A percentile compares a stretch with the other conserved stretches of the same genome.
These are phyloP conservation scores for Eumeta japonica DNA, from an alignment of 1,140 invertebrate genomes.

Conservation along the genomic window DNA sequence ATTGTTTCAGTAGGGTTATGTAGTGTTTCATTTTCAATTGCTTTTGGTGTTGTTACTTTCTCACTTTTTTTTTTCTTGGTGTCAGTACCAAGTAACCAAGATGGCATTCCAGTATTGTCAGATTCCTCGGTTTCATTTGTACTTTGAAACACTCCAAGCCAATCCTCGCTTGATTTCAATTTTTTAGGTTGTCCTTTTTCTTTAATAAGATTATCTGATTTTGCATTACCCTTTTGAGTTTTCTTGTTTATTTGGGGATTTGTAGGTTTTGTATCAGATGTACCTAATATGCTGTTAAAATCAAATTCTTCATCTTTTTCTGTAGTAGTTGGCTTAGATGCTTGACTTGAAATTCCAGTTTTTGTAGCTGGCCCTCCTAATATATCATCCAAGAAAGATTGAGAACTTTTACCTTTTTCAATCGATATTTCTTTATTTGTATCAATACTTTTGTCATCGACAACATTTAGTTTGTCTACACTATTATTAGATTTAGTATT, in stretches of 20 bases:
- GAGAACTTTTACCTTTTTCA: conserved; percentile 40
- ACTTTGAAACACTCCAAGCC: conserved; percentile 46
- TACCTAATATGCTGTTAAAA: conserved; percentile 36
- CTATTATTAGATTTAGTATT: conserved; percentile 26
- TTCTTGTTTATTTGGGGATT: neutral
- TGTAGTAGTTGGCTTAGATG: conserved; percentile 16
- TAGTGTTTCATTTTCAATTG: conserved; percentile 6
- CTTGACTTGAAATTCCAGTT: conserved; percentile 11
- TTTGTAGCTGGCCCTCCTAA: conserved; percentile 29
- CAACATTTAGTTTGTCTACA: conserved; percentile 27
- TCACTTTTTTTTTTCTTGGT: conserved; percentile 30
- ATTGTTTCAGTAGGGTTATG: neutral
- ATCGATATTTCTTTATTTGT: conserved; percentile 32
- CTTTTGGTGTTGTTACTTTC: conserved; percentile 7
- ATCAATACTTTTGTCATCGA: conserved; percentile 19
- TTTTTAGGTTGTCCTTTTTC: conserved; percentile 20
- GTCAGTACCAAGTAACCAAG: conserved; percentile 35
- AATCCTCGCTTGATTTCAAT: conserved; percentile 36
- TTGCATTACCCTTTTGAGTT: conserved; percentile 3
- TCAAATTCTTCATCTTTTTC: conserved; percentile 35
- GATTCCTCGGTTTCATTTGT: conserved; percentile 23
- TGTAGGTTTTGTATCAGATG: conserved; percentile 26
- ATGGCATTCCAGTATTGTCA: conserved; percentile 30
- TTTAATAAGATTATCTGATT: conserved; percentile 18
- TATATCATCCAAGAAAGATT: conserved; percentile 44